These are phyloP conservation scores for Passer domesticus DNA, from an alignment of 2,113 vertebrate species.

Conservation along the genomic window DNA sequence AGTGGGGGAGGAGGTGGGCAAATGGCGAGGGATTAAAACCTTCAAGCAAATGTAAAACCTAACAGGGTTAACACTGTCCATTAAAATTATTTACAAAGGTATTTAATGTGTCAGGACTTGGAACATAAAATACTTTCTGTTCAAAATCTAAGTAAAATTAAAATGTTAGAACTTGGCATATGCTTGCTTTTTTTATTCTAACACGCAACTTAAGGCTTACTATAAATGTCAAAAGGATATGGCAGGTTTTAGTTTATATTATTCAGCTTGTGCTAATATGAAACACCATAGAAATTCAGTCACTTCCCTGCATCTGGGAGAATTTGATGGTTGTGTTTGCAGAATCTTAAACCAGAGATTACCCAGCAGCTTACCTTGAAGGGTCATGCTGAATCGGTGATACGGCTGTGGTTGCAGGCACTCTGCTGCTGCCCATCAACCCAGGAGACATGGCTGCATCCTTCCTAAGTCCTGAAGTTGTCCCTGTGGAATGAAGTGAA, in stretches of 20 bases:
- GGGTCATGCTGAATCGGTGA: constrained; percentile 42
- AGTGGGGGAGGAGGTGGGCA: neutral
- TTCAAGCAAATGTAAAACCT: constrained; percentile 28
- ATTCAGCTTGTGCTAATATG: neutral
- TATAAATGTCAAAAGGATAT: constrained; percentile 62
- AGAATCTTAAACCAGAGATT: constrained; percentile 44
- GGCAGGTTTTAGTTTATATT: constrained; percentile 35
- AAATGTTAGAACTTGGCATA: constrained; percentile 55
- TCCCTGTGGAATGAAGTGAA: constrained; percentile 62
- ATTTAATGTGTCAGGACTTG: constrained; percentile 38
- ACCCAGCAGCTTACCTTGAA: constrained; percentile 60
- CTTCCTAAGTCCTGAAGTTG: constrained; percentile 45
- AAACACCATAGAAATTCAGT: constrained; percentile 30
- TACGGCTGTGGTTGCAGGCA: neutral
- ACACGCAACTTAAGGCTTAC: constrained; percentile 53
- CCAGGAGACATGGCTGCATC: constrained; percentile 79
- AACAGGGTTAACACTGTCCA: constrained; percentile 18
- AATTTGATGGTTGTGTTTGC: neutral
- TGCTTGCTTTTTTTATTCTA: constrained; percentile 51
- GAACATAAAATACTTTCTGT: constrained; percentile 46
- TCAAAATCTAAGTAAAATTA: constrained; percentile 59
- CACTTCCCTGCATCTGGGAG: neutral
- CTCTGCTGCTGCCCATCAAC: constrained; percentile 47
- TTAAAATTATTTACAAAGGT: constrained; percentile 62
- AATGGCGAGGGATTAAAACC: constrained; percentile 20